Evolutionary conservation across 1,140 invertebrate genomes (phyloP).

Genomic region (Meloidogyne chitwoodi): DNA sequence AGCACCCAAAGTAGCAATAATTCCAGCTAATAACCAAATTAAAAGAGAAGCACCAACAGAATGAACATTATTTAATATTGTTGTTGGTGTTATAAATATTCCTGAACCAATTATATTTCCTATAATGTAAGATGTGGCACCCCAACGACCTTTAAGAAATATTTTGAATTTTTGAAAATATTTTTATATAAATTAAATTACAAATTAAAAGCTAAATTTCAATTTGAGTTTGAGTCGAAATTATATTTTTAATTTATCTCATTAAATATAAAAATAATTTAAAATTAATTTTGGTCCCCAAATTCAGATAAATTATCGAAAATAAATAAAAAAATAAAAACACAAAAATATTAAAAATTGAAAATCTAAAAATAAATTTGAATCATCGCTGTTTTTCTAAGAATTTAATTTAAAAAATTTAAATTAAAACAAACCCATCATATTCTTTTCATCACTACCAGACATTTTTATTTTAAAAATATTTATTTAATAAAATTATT

Average conservation of each 20-base stretch:
- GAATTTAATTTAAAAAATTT: not conserved
- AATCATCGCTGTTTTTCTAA: not conserved
- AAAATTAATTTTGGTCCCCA: too few species aligned
- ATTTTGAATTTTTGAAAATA: not conserved
- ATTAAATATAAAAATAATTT: too few species aligned
- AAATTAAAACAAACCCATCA: not conserved
- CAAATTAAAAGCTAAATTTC: not conserved
- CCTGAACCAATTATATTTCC: constrained; percentile 35
- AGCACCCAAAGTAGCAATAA: constrained; percentile 29
- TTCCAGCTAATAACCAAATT: constrained; percentile 24
- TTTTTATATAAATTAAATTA: not conserved
- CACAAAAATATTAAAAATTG: too few species aligned
- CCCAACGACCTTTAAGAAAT: constrained; percentile 9
- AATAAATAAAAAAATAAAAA: too few species aligned
- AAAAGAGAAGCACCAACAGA: constrained; percentile 21
- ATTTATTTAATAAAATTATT: not conserved
- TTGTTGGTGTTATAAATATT: constrained; percentile 33
- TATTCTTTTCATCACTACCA: not conserved
- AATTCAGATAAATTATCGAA: too few species aligned
- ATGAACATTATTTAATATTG: constrained; percentile 26
- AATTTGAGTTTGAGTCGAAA: not conserved
- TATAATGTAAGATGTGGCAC: constrained; percentile 28
- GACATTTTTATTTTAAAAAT: not conserved
- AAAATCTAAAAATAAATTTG: not conserved
- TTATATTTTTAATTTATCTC: too few species aligned